These are phyloP conservation scores for Suillia variegata DNA, from an alignment of 2,888 invertebrate genomes.

Conservation along the genomic window DNA sequence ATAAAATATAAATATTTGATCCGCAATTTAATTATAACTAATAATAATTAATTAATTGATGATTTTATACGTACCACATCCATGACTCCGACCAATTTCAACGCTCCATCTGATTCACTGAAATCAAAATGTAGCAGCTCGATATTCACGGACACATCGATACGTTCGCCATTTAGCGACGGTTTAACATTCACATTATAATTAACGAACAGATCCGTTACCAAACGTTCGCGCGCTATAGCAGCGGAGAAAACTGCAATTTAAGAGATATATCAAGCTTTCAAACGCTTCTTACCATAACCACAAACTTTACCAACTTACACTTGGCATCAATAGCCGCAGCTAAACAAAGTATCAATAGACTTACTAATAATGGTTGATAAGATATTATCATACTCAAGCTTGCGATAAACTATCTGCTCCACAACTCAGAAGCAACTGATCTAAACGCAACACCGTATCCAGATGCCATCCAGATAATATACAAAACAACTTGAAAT, in stretches of 20 bases:
- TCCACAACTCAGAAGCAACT: background rate
- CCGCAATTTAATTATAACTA: background rate
- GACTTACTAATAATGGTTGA: too few relatives aligned
- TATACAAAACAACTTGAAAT: too few relatives aligned
- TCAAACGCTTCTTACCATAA: too few relatives aligned
- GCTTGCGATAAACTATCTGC: too few relatives aligned
- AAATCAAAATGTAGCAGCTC: slow-evolving; percentile 35
- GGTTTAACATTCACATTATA: slow-evolving; percentile 32
- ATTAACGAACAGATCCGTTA: slow-evolving; percentile 32
- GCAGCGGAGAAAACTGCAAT: slow-evolving; percentile 13
- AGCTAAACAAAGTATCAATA: background rate
- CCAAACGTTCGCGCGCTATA: slow-evolving; percentile 24
- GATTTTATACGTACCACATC: slow-evolving; percentile 27
- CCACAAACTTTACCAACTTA: background rate
- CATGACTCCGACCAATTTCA: slow-evolving; percentile 34
- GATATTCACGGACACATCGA: slow-evolving; percentile 28
- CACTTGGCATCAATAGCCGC: background rate
- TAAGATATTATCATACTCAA: too few relatives aligned
- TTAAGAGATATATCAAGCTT: background rate
- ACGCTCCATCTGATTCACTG: slow-evolving; percentile 31
- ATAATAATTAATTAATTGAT: background rate
- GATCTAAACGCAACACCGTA: background rate
- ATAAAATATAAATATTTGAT: background rate
- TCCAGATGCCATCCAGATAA: too few relatives aligned
- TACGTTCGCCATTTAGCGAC: slow-evolving; percentile 20